Evolutionary conservation across 2,797 vertebrate species (phyloP).

Genomic region (Pyrocephalus nanus): DNA sequence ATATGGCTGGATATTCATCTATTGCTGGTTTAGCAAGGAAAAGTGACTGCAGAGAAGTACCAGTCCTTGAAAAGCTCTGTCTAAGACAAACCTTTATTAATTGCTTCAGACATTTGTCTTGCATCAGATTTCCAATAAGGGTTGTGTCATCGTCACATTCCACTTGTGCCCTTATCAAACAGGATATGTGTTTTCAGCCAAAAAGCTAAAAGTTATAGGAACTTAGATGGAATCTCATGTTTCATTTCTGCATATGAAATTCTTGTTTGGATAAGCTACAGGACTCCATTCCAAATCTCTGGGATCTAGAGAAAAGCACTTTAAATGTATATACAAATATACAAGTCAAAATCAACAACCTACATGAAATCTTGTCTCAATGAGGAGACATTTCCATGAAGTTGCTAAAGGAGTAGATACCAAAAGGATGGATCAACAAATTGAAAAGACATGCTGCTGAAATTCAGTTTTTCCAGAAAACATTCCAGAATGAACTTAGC

Average conservation of each 20-base stretch:
- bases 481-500: background rate
- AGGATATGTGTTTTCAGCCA: background rate
- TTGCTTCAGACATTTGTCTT: background rate
- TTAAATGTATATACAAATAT: conserved; percentile 22
- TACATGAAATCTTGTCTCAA: background rate
- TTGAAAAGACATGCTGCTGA: background rate
- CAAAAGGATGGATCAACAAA: conserved; percentile 6
- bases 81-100: background rate
- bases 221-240: background rate
- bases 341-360: conserved; percentile 37
- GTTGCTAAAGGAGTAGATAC: background rate
- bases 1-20: conserved; percentile 25
- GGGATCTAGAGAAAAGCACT: background rate
- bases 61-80: background rate
- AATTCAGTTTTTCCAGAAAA: background rate
- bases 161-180: conserved; percentile 1
- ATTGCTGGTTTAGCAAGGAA: background rate
- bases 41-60: background rate
- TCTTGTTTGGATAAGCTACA: conserved; percentile 19
- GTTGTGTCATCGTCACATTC: background rate
- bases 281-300: background rate
- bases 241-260: conserved; percentile 23
- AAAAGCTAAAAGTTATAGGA: conserved; percentile 11
- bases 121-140: background rate
- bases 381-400: background rate